phyloP scores from a whole-genome alignment of 2,113 vertebrate species.

The Boulengeromyrus knoepffleri region DNA sequence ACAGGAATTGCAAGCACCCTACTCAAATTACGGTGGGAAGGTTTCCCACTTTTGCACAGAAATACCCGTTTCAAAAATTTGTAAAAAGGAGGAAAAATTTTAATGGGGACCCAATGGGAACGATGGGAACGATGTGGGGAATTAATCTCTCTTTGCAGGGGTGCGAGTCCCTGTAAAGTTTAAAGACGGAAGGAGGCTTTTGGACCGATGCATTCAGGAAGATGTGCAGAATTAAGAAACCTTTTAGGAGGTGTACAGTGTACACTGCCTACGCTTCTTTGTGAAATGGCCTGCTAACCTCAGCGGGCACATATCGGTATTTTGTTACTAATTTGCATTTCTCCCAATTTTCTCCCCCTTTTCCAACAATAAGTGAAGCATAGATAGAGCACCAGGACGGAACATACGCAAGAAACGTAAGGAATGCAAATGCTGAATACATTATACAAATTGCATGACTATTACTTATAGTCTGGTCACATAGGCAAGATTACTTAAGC shows the following conservation, averaged over 20 bases:
- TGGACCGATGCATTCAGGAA: no score
- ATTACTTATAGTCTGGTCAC: neutral
- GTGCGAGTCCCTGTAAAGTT: neutral
- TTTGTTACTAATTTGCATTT: neutral
- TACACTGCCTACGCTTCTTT: no score
- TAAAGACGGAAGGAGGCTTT: neutral
- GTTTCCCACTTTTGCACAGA: neutral
- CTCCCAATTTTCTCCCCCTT: neutral
- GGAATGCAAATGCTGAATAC: neutral
- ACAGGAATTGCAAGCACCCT: neutral
- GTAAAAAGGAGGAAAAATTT: neutral
- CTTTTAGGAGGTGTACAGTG: neutral
- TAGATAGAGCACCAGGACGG: neutral
- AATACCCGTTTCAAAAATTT: neutral
- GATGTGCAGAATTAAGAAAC: neutral
- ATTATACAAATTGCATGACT: neutral
- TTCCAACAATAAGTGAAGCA: neutral
- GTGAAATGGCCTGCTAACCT: neutral
- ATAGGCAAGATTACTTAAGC: neutral
- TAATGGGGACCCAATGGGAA: neutral
- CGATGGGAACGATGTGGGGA: neutral
- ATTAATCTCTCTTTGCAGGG: neutral
- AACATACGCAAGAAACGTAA: neutral
- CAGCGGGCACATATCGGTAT: neutral
- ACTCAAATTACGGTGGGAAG: neutral